A percentile compares a stretch with the other conserved stretches of the same genome.
These are phyloP conservation scores for Diorhabda sublineata DNA, from an alignment of 1,140 invertebrate species.

Conservation along the genomic window DNA sequence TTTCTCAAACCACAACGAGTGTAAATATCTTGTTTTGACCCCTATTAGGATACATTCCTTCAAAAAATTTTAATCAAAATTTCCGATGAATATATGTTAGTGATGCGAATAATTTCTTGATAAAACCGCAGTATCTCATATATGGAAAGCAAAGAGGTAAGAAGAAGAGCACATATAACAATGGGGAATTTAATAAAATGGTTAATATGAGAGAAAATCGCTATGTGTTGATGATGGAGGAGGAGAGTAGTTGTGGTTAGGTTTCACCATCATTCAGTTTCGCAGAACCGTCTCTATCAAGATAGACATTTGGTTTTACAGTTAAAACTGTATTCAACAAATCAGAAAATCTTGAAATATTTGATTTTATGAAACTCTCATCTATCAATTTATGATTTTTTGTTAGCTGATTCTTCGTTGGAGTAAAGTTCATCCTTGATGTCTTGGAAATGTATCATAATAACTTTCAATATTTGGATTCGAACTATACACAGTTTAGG, in stretches of 20 bases:
- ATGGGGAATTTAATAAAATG: slow-evolving; percentile 2
- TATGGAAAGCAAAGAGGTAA: slow-evolving; percentile 2
- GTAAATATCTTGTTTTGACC: too few species aligned
- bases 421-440: too few species aligned
- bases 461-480: too few species aligned
- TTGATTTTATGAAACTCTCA: too few species aligned
- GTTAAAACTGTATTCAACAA: too few species aligned
- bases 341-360: too few species aligned
- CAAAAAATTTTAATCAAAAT: not conserved
- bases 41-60: not conserved
- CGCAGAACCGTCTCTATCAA: not conserved
- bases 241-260: not conserved
- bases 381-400: too few species aligned
- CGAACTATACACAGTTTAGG: too few species aligned
- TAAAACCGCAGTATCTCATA: slow-evolving; percentile 2
- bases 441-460: too few species aligned
- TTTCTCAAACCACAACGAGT: too few species aligned
- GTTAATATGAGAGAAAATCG: not conserved
- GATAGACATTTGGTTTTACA: too few species aligned
- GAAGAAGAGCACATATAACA: not conserved
- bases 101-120: slow-evolving; percentile 2
- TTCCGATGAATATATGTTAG: slow-evolving; percentile 2
- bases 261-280: not conserved
- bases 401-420: too few species aligned
- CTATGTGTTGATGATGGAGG: not conserved